Evolutionary conservation across 2,888 invertebrate genomes (phyloP), one percentile per base, ranked within the genome.

Genomic region (Pachymerium ferrugineum): DNA sequence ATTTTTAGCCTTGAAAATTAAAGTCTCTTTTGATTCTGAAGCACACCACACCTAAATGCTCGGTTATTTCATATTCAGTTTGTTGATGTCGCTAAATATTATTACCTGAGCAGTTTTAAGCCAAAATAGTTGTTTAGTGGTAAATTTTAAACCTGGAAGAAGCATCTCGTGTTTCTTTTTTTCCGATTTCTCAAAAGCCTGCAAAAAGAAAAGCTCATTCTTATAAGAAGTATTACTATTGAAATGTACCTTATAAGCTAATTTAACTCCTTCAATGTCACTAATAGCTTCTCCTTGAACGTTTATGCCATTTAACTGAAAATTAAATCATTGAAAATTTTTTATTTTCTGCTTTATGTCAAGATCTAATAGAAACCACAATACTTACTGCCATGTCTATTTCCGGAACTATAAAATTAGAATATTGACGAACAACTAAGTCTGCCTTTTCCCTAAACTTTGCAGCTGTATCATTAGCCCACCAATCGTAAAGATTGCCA

Each of bases 111-210:
- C 72, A 62, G 67, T 68, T 30, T 71, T 71, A 35, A 75, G 35
- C 75, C 75, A 75, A 68, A 75, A 75, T 30, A 73, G 30, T 72
- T 75, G 75, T 62, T 33, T 74, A n/a, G 62, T 19, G 12, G 70
- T 73, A 6, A 68, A 74, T 22, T 62, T 35, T 12, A 75, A 54
- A 31, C 75, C 75, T 1, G 75, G 75, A 29, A 75, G 47, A 35
- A 19, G 35, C 68, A 74, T 74, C 29, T 71, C 72, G 0, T 72
- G 72, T 16, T 74, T 72, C 10, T 71, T 42, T 68, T 72, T 19
- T 14, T 35, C 72, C 75, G 70, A 74, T 42, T 74, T 74, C n/a
- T 54, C 16, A 16, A 74, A 75, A 1, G 75, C 75, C 75, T 75
- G 47, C 16, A 28, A 42, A 29, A 22, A 67, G n/a, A n/a, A n/a